These are phyloP conservation scores for Nemotelus nigrinus DNA, from an alignment of 2,888 invertebrate species.

Conservation along the genomic window DNA sequence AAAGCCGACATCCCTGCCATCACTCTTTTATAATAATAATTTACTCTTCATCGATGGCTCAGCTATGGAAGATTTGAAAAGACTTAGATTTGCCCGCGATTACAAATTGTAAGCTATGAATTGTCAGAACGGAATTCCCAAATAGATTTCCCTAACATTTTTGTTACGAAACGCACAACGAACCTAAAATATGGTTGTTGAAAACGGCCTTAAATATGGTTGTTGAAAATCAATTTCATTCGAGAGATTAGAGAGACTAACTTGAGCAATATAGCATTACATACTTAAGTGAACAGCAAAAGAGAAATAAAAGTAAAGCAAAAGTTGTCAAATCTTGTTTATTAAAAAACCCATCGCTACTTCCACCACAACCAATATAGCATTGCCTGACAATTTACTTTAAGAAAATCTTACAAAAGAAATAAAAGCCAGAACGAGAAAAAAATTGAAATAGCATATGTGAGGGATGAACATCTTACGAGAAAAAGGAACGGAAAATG, in stretches of 20 bases:
- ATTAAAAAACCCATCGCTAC: neutral
- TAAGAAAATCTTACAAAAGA: slow-evolving; percentile 11
- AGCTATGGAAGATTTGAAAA: no score
- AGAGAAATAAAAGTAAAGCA: neutral
- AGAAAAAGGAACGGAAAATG: neutral
- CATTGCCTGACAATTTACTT: slow-evolving; percentile 14
- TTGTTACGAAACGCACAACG: neutral
- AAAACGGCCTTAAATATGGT: no score
- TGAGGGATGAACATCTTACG: neutral
- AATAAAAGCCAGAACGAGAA: neutral
- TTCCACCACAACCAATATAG: no score
- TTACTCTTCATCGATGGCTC: no score
- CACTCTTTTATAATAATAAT: no score
- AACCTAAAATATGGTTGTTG: no score
- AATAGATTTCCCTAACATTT: neutral
- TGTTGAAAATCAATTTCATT: slow-evolving; percentile 37
- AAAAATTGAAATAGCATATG: neutral
- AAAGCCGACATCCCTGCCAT: no score
- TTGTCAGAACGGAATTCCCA: no score
- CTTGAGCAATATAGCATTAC: neutral
- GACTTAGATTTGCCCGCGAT: neutral
- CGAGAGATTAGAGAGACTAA: neutral
- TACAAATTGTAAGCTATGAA: no score
- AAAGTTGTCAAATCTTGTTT: neutral
- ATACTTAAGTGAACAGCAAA: slow-evolving; percentile 38